A percentile compares a stretch with the other conserved stretches of the same genome.
Evolutionary conservation across 2,797 vertebrate genomes (phyloP).

Genomic region (Babyrousa celebensis): DNA sequence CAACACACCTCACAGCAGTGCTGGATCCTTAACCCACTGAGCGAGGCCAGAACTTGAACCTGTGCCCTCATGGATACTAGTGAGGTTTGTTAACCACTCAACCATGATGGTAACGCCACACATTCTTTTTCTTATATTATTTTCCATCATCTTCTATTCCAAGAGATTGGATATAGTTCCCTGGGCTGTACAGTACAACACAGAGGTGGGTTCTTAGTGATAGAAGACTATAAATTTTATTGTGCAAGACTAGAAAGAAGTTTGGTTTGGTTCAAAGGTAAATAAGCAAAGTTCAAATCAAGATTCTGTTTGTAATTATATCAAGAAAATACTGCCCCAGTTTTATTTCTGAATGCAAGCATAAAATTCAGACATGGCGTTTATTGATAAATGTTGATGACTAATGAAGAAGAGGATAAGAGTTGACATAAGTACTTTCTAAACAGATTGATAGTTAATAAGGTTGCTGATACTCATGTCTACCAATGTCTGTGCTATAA

Average conservation of each 20-base stretch:
- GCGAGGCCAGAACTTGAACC: no score
- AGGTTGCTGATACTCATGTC: slow-evolving; percentile 52
- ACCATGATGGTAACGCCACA: no score
- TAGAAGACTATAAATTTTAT: slow-evolving; percentile 35
- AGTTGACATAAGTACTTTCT: slow-evolving; percentile 54
- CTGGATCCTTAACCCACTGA: no score
- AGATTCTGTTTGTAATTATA: slow-evolving; percentile 51
- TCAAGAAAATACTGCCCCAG: slow-evolving; percentile 44
- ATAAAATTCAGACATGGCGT: slow-evolving; percentile 14
- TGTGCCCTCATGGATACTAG: no score
- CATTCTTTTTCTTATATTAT: no score
- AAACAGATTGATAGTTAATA: slow-evolving; percentile 21
- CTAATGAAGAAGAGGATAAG: slow-evolving; percentile 31
- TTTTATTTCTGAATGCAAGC: slow-evolving; percentile 48
- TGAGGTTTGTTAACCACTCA: no score
- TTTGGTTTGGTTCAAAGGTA: slow-evolving; percentile 47
- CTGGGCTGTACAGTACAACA: no score
- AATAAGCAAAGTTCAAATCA: slow-evolving; percentile 52
- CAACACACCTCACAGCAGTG: no score
- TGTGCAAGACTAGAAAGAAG: slow-evolving; percentile 44
- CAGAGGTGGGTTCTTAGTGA: slow-evolving; percentile 32
- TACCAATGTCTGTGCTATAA: neutral
- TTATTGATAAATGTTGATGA: slow-evolving; percentile 51
- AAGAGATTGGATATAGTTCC: no score
- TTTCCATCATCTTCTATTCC: no score